Evolutionary conservation across 1,140 invertebrate genomes (phyloP), one percentile per base, ranked within the genome.

Genomic region (Ostrea edulis): DNA sequence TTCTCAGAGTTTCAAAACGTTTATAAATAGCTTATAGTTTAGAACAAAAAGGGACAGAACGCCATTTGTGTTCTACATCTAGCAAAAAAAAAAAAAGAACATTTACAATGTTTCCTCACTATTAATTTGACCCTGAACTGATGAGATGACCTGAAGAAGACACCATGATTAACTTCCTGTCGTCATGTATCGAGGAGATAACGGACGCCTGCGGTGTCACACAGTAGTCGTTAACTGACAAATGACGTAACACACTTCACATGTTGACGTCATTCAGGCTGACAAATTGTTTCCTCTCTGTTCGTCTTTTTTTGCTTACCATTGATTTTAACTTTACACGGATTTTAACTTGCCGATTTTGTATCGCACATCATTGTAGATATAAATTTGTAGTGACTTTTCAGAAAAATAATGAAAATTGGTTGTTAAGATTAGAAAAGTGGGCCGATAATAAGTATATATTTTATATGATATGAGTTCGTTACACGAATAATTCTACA

Each of bases 221-320:
- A 29, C 68, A 29, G 68, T 71, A 71, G 68, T 71, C 14, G 68
- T 29, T 71, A 71, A 35, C 68, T 71, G 68, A 25, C 14, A 71
- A 71, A 71, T 71, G 68, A 71, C 68, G 68, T 71, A 71, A 71
- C 29, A 11, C 68, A 71, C 68, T 71, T 35, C 29, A 25, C 25
- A 25, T 29, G 14, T 14, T 25, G 25, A 71, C 68, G 68, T 71
- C 68, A 71, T 71, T 62, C 25, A 14, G 68, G 22, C 29, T 71
- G 68, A 71, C 68, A 71, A 22, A 71, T 29, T 14, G 11, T 44
- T 62, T 62, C 55, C 68, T 22, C 29, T 25, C 11, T 29, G 68
- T 71, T 25, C 14, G 11, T 44, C 5, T 44, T 44, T 44, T 44
- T 44, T 44, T 44, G 35, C 35, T 44, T 44, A 44, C 35, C 35